phyloP scores from a whole-genome alignment of 2,888 invertebrate genomes.

The Catotricha subobsoleta region DNA sequence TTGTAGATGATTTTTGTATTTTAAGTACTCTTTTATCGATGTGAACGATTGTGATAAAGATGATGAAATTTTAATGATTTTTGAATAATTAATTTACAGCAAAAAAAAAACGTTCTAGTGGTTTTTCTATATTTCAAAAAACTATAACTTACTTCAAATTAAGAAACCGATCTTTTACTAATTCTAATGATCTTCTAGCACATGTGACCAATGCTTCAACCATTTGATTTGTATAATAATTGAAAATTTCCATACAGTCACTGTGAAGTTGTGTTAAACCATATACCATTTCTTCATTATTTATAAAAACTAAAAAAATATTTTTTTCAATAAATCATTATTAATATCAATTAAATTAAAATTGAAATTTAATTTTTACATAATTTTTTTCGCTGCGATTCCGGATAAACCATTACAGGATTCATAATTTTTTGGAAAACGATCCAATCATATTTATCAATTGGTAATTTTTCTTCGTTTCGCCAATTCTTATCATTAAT shows the following conservation, averaged over 20 bases:
- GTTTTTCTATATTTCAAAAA: too few species aligned
- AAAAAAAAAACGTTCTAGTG: too few species aligned
- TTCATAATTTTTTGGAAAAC: conserved; percentile 25
- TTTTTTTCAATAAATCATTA: conserved; percentile 7
- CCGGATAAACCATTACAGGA: conserved; percentile 20
- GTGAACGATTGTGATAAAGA: too few species aligned
- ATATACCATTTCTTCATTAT: conserved; percentile 42
- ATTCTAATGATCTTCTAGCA: conserved; percentile 39
- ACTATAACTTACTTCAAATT: too few species aligned
- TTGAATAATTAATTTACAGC: too few species aligned
- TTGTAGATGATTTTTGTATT: too few species aligned
- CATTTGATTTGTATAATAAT: conserved; percentile 59
- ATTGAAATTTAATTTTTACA: too few species aligned
- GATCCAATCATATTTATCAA: conserved; percentile 27
- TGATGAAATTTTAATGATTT: too few species aligned
- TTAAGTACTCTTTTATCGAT: too few species aligned
- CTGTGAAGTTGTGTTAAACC: conserved; percentile 42
- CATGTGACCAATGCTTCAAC: conserved; percentile 55
- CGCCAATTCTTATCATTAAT: conserved; percentile 27
- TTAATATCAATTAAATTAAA: neutral
- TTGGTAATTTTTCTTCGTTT: conserved; percentile 21
- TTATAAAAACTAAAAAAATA: conserved; percentile 35
- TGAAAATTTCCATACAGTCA: conserved; percentile 65
- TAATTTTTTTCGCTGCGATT: conserved; percentile 16
- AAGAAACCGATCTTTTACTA: too few species aligned